Evolutionary conservation across 2,113 vertebrate species (phyloP).

Genomic region (Cairina moschata): DNA sequence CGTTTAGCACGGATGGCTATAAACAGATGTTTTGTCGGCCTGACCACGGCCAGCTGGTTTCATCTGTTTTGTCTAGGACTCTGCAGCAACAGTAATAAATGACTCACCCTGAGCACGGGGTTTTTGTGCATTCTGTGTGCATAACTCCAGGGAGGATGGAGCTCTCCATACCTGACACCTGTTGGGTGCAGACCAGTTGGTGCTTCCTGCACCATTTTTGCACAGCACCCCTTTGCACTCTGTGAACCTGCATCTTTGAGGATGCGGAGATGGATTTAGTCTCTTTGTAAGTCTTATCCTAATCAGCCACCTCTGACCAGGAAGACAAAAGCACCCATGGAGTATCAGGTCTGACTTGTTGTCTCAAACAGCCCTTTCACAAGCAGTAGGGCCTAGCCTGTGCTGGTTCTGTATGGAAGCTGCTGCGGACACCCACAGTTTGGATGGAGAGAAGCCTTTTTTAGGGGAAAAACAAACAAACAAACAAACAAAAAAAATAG

Average conservation of each 20-base stretch:
- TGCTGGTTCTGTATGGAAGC: neutral
- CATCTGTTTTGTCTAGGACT: neutral
- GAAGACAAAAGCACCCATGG: neutral
- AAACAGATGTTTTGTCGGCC: neutral
- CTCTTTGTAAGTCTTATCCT: neutral
- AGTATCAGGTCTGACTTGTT: neutral
- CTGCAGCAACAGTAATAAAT: neutral
- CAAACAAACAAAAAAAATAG: no score
- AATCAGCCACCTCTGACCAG: neutral
- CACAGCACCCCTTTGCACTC: neutral
- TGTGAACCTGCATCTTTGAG: neutral
- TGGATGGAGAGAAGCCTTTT: neutral
- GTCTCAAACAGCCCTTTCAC: neutral
- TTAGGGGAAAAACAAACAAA: neutral
- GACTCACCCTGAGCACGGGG: neutral
- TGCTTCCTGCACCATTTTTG: neutral
- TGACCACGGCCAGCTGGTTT: conserved; percentile 31
- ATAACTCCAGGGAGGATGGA: neutral
- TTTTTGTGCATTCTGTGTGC: neutral
- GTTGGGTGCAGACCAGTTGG: neutral
- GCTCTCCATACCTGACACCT: neutral
- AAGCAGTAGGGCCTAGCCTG: neutral
- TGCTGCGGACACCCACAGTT: neutral
- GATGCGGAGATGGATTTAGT: neutral
- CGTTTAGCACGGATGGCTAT: accelerated